Percentiles rank a stretch among this genome's conserved stretches.
Conservation (phyloP, 2,888 invertebrate genomes). For the Luperina nickerlii region DNA sequence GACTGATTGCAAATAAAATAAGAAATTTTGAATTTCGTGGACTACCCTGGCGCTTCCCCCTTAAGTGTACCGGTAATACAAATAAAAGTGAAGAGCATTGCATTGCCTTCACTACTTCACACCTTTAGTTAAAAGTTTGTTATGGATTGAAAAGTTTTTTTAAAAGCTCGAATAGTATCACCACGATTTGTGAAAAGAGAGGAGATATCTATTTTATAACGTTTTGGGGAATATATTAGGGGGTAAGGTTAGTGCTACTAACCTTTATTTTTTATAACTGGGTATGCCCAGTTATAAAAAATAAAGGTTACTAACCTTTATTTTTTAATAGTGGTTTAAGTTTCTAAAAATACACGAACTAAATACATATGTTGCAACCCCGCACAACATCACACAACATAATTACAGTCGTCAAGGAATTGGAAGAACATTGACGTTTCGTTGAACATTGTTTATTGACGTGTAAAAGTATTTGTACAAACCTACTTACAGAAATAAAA, state of each 20-base stretch:
- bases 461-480: too few species aligned
- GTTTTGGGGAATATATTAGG: too few species aligned
- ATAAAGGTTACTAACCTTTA: neutral
- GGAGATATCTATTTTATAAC: neutral
- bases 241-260: too few species aligned
- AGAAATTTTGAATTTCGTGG: neutral
- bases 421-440: neutral
- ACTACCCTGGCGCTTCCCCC: neutral
- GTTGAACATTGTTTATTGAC: too few species aligned
- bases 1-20: neutral
- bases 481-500: too few species aligned
- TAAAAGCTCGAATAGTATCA: neutral
- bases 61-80: conserved; percentile 3
- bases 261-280: too few species aligned
- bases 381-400: neutral
- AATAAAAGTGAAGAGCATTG: neutral
- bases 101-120: neutral
- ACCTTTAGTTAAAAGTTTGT: conserved; percentile 7
- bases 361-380: neutral
- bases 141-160: neutral
- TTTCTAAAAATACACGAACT: neutral
- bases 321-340: neutral
- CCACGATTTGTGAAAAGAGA: neutral
- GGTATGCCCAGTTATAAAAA: neutral
- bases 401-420: neutral